phyloP scores from a whole-genome alignment of 2,113 vertebrate species.

The Falco punctatus region DNA sequence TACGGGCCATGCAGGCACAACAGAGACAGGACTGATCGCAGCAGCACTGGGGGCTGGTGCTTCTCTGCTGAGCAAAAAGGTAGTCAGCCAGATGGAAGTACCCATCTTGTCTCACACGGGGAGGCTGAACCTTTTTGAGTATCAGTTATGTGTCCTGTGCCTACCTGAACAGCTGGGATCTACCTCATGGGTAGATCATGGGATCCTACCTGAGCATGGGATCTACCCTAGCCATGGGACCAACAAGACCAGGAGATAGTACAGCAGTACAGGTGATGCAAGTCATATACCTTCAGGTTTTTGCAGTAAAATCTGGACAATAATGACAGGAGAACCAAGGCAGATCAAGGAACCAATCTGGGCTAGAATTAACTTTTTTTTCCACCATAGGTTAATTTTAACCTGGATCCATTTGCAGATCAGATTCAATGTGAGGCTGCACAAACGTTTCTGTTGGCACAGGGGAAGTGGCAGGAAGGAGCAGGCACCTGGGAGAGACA shows the following conservation, averaged over 20 bases:
- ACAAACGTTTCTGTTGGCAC: conserved; percentile 65
- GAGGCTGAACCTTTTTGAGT: neutral
- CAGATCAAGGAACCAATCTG: neutral
- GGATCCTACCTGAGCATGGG: neutral
- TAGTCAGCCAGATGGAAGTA: neutral
- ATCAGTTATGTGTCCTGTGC: neutral
- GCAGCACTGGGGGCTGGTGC: neutral
- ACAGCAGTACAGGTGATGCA: neutral
- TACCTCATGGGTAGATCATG: neutral
- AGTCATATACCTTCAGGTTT: neutral
- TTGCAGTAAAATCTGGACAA: neutral
- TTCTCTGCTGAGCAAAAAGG: neutral
- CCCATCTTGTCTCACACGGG: neutral
- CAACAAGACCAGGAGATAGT: neutral
- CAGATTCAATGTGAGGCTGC: conserved; percentile 25
- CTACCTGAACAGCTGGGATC: neutral
- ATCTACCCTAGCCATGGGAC: neutral
- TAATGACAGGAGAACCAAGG: neutral
- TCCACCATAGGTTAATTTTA: conserved; percentile 27
- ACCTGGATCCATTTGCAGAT: neutral
- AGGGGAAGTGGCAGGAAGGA: neutral
- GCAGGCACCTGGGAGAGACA: conserved; percentile 46
- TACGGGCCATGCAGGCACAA: fast-evolving
- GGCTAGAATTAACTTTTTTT: neutral
- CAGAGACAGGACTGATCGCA: neutral